Base-by-base conservation (phyloP, 2,113 vertebrate genomes). In the Hydropotes inermis region DNA sequence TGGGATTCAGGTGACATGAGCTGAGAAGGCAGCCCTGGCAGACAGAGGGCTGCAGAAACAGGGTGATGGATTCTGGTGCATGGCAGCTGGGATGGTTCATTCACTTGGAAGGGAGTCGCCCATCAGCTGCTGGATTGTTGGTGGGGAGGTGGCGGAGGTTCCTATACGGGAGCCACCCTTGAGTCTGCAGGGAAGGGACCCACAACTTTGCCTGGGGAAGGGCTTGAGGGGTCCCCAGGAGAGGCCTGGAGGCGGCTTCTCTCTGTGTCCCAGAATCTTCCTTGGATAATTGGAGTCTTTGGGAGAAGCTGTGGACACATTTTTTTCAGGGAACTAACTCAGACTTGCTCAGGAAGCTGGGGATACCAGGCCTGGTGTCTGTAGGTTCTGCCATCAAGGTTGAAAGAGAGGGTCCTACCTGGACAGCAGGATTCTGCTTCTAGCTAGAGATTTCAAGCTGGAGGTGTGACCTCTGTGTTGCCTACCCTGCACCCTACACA, bases 191-290 rank as follows among this genome's bases (percentile, higher is more conserved):
- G 27, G 57, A 4, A 36, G 12, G 39, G 47, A 23, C 15, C 6
- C 2, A 3, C 36, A 43, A 33, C 43, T 45, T 74, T 5, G 27
- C 2, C 1, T 0, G 3, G 39, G 25, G 43, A 14, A 70, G 43
- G 21, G 30, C 19, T 2, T 16, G 17, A n/a, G 15, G 33, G 64
- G 74, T 7, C 50, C 57, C 70, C 25, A 27, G n/a, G 52, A 57
- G 57, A 81, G 57, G 17, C 23, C 21, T 52, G n/a, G 15, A 74
- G 28, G 67, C 3, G 17, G 43, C 58, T 58, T 84, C 30, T 54
- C 12, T 14, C 9, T 25, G 17, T 67, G 27, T 30, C 36, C 10
- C 19, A 10, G 70, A 43, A 23, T 28, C n/a, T 57, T 86, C 67
- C 25, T 87, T 12, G 4, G 74, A 87, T 74, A 78, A 19, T 15